Evolutionary conservation across 2,113 vertebrate species (phyloP).

Genomic region (Gnathonemus longibarbis): DNA sequence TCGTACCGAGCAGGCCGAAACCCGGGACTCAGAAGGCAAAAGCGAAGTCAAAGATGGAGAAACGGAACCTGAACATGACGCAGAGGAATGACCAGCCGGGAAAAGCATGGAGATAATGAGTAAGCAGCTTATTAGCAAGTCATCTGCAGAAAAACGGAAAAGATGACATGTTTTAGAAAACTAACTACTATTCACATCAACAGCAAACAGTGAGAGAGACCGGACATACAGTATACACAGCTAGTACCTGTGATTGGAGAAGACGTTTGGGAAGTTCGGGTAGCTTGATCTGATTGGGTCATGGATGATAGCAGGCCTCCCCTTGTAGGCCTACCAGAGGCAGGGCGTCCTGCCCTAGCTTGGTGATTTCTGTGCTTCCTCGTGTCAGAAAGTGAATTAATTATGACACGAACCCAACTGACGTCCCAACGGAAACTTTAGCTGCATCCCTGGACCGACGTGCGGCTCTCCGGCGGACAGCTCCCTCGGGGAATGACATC

Average conservation of each 20-base stretch:
- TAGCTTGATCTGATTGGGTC: background rate
- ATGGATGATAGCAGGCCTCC: background rate
- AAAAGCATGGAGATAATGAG: background rate
- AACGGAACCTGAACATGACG: constrained; percentile 39
- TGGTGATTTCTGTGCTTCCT: background rate
- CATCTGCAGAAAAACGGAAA: background rate
- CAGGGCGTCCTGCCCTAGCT: background rate
- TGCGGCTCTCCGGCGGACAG: background rate
- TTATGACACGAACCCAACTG: background rate
- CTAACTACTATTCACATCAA: background rate
- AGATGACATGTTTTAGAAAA: background rate
- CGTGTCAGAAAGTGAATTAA: background rate
- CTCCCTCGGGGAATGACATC: background rate
- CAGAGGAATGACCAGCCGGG: constrained; percentile 22
- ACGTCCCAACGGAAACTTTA: background rate
- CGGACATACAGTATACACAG: background rate
- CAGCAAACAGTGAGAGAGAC: background rate
- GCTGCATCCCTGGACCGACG: background rate
- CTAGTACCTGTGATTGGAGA: background rate
- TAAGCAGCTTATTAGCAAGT: background rate
- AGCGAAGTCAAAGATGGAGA: constrained; percentile 41
- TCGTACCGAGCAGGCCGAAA: background rate
- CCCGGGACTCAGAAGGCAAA: constrained; percentile 19
- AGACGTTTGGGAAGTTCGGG: background rate
- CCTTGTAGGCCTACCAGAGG: background rate